Base-by-base conservation (phyloP, 2,888 invertebrate genomes). In the Formica aserva region DNA sequence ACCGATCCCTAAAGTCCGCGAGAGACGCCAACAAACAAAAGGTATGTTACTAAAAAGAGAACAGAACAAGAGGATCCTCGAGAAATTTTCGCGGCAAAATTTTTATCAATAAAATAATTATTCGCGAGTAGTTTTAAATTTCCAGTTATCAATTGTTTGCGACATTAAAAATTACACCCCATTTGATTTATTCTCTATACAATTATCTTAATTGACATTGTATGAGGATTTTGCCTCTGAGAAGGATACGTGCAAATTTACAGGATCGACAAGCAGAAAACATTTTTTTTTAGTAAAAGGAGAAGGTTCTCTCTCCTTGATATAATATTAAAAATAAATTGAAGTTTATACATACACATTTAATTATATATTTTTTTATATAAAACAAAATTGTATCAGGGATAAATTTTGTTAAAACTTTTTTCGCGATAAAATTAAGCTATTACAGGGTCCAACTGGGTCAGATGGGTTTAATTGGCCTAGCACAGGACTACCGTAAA, bases 1-100 rank as follows among this genome's bases (percentile, higher is more conserved):
- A 66, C 82, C 87, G 88, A 90, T 90, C 88, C 82, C 67, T n/a
- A 52, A 85, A 85, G 67, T 85, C 83, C 74, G 29, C 55, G 55
- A 13, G 41, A 13, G 35, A 57, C 77, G 60, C 76, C 66, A 32
- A 76, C 55, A 69, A 62, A 84, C 82, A 77, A 65, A 41, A 55
- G 52, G 29, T 6, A 15, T 6, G 22, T 35, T 41, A 15, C 0
- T 63, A 13, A 3, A 29, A n/a, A 38, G 13, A 38, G 13, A 32
- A 26, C 11, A 4, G 8, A 1, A 76, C 26, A n/a, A 77, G 9
- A 22, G 1, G 8, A 22, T 65, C 1, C 11, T 41, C 5, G 32
- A 32, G 18, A 18, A 32, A 65, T 13, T 32, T 26, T 75, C 35
- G 13, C 11, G 11, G 22, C 11, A 74, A 45, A 72, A 32, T 6